phyloP scores from a whole-genome alignment of 2,888 invertebrate genomes.

The Spatulosminthurus flaviceps region DNA sequence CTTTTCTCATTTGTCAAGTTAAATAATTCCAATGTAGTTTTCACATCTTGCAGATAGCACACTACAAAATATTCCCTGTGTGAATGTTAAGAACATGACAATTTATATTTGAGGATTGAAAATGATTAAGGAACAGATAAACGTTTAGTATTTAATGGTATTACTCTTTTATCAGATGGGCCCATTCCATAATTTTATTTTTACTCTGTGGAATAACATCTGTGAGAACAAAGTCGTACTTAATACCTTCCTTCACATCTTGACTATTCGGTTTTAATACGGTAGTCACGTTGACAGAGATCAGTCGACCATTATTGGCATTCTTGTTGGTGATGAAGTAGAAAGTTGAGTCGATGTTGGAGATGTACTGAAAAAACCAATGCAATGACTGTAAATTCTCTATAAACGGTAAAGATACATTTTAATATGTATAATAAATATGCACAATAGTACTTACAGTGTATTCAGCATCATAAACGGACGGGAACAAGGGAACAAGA shows the following conservation, averaged over 20 bases:
- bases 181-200: conserved; percentile 76
- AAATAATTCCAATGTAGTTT: conserved; percentile 13
- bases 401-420: no score
- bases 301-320: conserved; percentile 14
- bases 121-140: no score
- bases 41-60: conserved; percentile 85
- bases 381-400: no score
- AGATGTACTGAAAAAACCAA: conserved; percentile 65
- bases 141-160: no score
- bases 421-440: not conserved
- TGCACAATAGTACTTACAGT: not conserved
- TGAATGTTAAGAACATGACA: no score
- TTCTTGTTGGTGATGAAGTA: conserved; percentile 26
- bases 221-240: conserved; percentile 59
- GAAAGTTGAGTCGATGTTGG: conserved; percentile 1
- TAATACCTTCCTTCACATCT: not conserved
- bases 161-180: not conserved
- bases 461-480: conserved; percentile 14
- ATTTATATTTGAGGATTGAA: no score
- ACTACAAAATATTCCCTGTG: not conserved
- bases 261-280: not conserved
- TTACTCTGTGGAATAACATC: conserved; percentile 84
- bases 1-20: conserved; percentile 69
- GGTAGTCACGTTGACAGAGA: conserved; percentile 75
- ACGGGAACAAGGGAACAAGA: conserved; percentile 25